Conservation (phyloP, 2,888 invertebrate species). For the Phalangium opilio region DNA sequence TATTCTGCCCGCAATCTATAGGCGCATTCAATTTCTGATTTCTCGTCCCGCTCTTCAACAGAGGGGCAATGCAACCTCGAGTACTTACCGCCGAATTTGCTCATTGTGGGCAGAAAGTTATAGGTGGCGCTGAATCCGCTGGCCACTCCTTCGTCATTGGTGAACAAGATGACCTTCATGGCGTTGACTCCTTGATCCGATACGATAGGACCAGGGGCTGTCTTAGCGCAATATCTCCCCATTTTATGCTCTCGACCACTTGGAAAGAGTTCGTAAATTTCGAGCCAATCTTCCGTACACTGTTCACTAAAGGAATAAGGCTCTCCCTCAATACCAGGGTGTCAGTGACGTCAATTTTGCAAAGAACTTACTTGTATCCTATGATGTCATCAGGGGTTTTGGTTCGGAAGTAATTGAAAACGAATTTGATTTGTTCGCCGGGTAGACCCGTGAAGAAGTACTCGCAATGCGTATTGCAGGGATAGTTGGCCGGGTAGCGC, state of each 20-base stretch:
- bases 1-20: slow-evolving; percentile 73
- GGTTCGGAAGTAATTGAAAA: slow-evolving; percentile 34
- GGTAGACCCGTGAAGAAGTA: slow-evolving; percentile 57
- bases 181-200: slow-evolving; percentile 76
- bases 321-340: background rate
- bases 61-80: too few relatives aligned
- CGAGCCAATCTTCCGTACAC: slow-evolving; percentile 86
- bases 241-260: slow-evolving; percentile 30
- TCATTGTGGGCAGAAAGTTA: slow-evolving; percentile 74
- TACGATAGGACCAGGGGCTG: slow-evolving; percentile 87
- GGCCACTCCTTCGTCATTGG: slow-evolving; percentile 69
- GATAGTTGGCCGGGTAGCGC: slow-evolving; percentile 90
- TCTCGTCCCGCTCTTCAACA: too few relatives aligned
- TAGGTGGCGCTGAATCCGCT: slow-evolving; percentile 94
- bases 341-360: too few relatives aligned
- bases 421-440: slow-evolving; percentile 56
- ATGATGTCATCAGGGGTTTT: slow-evolving; percentile 15
- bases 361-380: slow-evolving; percentile 21
- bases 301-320: slow-evolving; percentile 31
- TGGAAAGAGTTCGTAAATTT: slow-evolving; percentile 72
- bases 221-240: slow-evolving; percentile 77
- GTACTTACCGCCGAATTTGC: slow-evolving; percentile 53
- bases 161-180: slow-evolving; percentile 72
- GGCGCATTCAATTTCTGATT: too few relatives aligned
- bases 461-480: slow-evolving; percentile 83